Percentiles rank a stretch among this genome's conserved stretches.
phyloP scores from a whole-genome alignment of 2,113 vertebrate genomes.

The Numida meleagris region DNA sequence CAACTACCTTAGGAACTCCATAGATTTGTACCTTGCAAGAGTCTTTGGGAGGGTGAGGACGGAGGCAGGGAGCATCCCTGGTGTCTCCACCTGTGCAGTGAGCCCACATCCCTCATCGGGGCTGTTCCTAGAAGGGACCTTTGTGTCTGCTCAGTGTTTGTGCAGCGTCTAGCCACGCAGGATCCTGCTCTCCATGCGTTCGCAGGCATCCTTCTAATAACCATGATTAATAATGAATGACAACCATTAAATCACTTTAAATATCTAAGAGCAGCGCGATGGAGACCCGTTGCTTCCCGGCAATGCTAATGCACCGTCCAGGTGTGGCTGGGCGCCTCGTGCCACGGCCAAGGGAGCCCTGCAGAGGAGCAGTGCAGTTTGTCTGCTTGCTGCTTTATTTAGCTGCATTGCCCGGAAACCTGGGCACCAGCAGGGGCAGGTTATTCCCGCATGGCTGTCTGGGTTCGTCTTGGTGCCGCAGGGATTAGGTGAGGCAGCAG shows the following conservation, averaged over 20 bases:
- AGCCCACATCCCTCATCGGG: background rate
- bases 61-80: background rate
- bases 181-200: slow-evolving; percentile 17
- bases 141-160: slow-evolving; percentile 27
- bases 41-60: background rate
- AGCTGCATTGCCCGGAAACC: background rate
- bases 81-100: background rate
- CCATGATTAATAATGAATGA: slow-evolving; percentile 71
- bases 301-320: slow-evolving; percentile 4
- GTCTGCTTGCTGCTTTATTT: background rate
- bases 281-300: slow-evolving; percentile 52
- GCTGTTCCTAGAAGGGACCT: slow-evolving; percentile 47
- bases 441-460: fast-evolving
- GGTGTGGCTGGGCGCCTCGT: background rate
- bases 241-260: slow-evolving; percentile 68
- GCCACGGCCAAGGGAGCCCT: background rate
- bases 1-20: slow-evolving; percentile 4
- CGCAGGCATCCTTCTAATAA: slow-evolving; percentile 58
- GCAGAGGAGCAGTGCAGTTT: background rate
- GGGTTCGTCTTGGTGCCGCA: fast-evolving
- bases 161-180: slow-evolving; percentile 9
- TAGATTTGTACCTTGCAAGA: background rate
- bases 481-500: background rate
- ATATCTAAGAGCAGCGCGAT: slow-evolving; percentile 26
- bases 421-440: background rate